These are phyloP conservation scores for Coreoperca whiteheadi DNA, from an alignment of 2,113 vertebrate species.

Conservation along the genomic window DNA sequence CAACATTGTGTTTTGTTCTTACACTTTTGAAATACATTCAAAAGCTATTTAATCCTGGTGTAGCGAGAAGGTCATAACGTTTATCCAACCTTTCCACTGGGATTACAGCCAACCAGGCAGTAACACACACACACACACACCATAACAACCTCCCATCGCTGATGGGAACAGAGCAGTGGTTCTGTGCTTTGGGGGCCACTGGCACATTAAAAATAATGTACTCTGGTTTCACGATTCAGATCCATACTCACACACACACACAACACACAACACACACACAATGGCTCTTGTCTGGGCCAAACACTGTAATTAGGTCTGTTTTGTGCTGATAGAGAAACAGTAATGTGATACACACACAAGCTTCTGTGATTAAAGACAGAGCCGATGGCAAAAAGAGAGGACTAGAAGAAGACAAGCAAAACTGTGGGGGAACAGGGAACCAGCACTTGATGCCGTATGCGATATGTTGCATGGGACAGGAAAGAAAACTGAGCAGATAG, in stretches of 20 bases:
- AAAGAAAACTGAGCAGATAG: not conserved
- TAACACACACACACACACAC: not conserved
- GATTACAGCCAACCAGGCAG: not conserved
- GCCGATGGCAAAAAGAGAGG: conserved; percentile 1
- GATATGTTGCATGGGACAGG: not conserved
- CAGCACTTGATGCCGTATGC: not conserved
- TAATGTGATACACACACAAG: conserved; percentile 50
- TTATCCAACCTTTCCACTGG: conserved; percentile 29
- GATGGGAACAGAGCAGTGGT: conserved; percentile 1
- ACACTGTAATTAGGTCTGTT: conserved; percentile 59
- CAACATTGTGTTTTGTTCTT: not conserved
- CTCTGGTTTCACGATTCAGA: conserved; percentile 34
- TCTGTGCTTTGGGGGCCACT: conserved; percentile 23
- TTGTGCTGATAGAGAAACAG: conserved; percentile 52
- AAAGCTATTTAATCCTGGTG: conserved; percentile 3
- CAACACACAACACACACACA: conserved; percentile 35
- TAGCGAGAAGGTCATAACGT: conserved; percentile 11
- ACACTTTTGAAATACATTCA: not conserved
- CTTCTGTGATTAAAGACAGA: conserved; percentile 59
- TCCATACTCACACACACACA: conserved; percentile 8
- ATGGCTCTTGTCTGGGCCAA: conserved; percentile 34
- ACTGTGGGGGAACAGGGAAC: not conserved
- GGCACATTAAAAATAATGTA: conserved; percentile 34
- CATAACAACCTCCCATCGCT: not conserved
- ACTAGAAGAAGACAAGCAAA: not conserved